Conservation (phyloP, 2,113 vertebrate genomes). For the Columba livia region DNA sequence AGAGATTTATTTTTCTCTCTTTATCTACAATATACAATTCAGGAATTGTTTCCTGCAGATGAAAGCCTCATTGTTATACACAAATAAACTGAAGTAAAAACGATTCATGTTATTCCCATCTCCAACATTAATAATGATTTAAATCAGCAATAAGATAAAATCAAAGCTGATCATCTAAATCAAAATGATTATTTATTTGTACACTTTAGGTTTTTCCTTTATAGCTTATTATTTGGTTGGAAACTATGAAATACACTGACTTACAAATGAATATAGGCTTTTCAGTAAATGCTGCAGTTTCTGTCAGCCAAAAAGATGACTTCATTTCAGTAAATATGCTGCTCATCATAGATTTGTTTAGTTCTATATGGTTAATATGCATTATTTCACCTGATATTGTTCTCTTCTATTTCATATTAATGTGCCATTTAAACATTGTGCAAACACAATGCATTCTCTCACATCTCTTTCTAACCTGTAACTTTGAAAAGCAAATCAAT, state of each 20-base stretch:
- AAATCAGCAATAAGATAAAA: constrained; percentile 27
- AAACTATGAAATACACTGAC: neutral
- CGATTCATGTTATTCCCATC: constrained; percentile 12
- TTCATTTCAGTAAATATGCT: neutral
- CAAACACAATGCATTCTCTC: neutral
- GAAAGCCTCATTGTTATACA: constrained; percentile 52
- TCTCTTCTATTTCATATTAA: neutral
- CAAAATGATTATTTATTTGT: constrained; percentile 1
- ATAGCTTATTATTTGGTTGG: neutral
- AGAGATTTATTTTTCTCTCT: constrained; percentile 61
- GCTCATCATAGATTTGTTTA: neutral
- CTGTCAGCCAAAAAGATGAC: neutral
- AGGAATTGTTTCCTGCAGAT: constrained; percentile 60
- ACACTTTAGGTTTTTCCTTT: neutral
- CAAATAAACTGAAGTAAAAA: constrained; percentile 53
- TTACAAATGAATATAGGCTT: neutral
- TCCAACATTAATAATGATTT: constrained; percentile 18
- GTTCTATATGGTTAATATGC: neutral
- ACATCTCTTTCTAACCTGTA: neutral
- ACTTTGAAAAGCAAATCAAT: neutral
- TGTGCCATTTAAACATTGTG: neutral
- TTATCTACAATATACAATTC: constrained; percentile 44
- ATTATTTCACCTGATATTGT: neutral
- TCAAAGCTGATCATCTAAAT: constrained; percentile 7
- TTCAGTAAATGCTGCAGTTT: constrained; percentile 21